Base-by-base conservation (phyloP, 2,797 vertebrate species). In the Catostomus latipinnis region DNA sequence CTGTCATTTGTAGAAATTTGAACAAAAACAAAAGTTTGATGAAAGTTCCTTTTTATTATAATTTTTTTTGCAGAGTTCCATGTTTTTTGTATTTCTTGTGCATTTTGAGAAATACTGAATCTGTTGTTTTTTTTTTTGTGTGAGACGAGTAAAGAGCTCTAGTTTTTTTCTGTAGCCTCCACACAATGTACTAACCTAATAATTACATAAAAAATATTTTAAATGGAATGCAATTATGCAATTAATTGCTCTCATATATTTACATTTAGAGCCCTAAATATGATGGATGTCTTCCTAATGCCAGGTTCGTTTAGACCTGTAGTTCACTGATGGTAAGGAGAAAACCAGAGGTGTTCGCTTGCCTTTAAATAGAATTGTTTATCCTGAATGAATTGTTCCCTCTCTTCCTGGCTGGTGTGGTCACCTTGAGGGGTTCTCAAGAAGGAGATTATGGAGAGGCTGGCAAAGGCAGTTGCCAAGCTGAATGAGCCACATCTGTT, bases 401-500 rank as follows among this genome's bases (percentile, higher is more conserved):
- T 70, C 71, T 71, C 74, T 73, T 78, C 61, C 71, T 81, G 66
- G 78, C 54, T 72, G 49, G 84, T 54, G 80, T 73, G 86, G 66
- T 75, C 54, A 45, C 69, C 62, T 67, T 7, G 11, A 6, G 57
- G 71, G 52, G 68, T 66, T 71, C 54, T 77, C 22, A 75, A 79
- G 63, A 56, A 57, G 74, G 66, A 65, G 45, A 58, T 70, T 54
- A 50, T n/a, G n/a, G 65, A 72, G 65, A 18, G 22, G 53, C 13
- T 67, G 80, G 71, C 48, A 56, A 74, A 83, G 82, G 68, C 68
- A 74, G 70, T 84, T 88, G 80, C 75, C 78, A 84, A 78, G 83
- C 84, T 82, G 80, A 81, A 13, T 46, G 71, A 73, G 73, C 73
- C 71, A 91, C 93, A 94, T 92, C 89, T 94, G 94, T 82, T 92